A percentile compares a stretch with the other conserved stretches of the same genome.
Evolutionary conservation across 2,888 invertebrate species (phyloP).

Genomic region (Metallyticus violacea): DNA sequence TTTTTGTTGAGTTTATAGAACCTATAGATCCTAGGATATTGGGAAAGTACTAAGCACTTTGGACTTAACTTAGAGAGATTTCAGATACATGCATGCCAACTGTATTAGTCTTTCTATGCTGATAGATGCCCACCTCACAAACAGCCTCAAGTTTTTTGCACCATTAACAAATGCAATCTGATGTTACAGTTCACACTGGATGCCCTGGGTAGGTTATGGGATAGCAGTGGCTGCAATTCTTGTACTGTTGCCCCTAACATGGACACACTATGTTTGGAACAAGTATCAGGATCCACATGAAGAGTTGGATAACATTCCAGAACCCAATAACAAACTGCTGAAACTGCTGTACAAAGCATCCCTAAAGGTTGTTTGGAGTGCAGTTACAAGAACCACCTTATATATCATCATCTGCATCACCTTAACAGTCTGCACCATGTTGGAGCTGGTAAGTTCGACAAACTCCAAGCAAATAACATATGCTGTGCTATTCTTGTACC

Average conservation of each 20-base stretch:
- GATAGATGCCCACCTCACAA: too few species aligned
- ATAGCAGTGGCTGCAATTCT: constrained; percentile 51
- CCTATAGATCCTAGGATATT: too few species aligned
- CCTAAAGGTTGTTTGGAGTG: constrained; percentile 59
- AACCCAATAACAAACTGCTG: constrained; percentile 55
- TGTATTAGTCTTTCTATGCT: too few species aligned
- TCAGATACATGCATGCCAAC: too few species aligned
- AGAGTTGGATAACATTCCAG: constrained; percentile 43
- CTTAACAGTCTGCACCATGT: constrained; percentile 61
- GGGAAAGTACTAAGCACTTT: too few species aligned
- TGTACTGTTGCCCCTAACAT: constrained; percentile 64
- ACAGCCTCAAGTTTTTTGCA: too few species aligned
- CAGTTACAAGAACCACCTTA: constrained; percentile 59
- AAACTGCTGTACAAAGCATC: constrained; percentile 61
- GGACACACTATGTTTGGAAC: constrained; percentile 74
- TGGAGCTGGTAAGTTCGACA: constrained; percentile 55
- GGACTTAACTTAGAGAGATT: too few species aligned
- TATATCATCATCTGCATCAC: constrained; percentile 66
- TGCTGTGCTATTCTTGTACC: too few species aligned
- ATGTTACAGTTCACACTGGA: constrained; percentile 41
- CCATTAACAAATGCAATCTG: too few species aligned
- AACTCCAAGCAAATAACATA: background rate
- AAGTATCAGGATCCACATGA: constrained; percentile 49
- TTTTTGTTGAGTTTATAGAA: too few species aligned
- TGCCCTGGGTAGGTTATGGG: constrained; percentile 51